Percentiles rank a stretch among this genome's conserved stretches.
Conservation (phyloP, 2,797 vertebrate genomes). For the Luscinia luscinia region DNA sequence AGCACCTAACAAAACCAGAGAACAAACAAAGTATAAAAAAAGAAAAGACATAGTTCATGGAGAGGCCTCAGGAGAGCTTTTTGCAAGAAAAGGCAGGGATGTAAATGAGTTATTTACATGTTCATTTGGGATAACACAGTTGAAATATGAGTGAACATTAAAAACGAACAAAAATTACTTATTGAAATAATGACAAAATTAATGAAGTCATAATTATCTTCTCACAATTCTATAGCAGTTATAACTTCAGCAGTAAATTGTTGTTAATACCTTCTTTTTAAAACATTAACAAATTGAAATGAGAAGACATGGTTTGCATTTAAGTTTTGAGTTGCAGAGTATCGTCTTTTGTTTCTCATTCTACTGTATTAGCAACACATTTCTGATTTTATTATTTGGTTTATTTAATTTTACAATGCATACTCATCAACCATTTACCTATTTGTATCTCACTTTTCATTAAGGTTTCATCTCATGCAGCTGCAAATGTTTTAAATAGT, state of each 20-base stretch:
- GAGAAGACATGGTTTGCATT: fast-evolving
- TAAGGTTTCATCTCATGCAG: neutral
- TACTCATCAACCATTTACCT: neutral
- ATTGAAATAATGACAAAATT: neutral
- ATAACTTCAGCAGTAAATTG: neutral
- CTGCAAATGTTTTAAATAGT: neutral
- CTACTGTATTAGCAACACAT: neutral
- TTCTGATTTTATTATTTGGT: neutral
- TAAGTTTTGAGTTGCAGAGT: neutral
- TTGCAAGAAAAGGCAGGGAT: neutral
- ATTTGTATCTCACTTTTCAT: neutral
- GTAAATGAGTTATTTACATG: conserved; percentile 10
- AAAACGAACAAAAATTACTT: fast-evolving
- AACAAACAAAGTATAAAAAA: neutral
- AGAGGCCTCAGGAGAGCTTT: neutral
- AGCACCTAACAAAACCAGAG: neutral
- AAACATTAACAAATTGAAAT: neutral
- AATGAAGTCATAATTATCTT: neutral
- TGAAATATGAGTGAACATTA: neutral
- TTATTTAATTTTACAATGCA: neutral
- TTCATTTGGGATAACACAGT: neutral
- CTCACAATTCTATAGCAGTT: neutral
- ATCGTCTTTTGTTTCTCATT: neutral
- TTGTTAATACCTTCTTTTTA: fast-evolving
- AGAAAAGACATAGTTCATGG: neutral